Conservation (phyloP, 2,797 vertebrate species). For the Astyanax mexicanus region DNA sequence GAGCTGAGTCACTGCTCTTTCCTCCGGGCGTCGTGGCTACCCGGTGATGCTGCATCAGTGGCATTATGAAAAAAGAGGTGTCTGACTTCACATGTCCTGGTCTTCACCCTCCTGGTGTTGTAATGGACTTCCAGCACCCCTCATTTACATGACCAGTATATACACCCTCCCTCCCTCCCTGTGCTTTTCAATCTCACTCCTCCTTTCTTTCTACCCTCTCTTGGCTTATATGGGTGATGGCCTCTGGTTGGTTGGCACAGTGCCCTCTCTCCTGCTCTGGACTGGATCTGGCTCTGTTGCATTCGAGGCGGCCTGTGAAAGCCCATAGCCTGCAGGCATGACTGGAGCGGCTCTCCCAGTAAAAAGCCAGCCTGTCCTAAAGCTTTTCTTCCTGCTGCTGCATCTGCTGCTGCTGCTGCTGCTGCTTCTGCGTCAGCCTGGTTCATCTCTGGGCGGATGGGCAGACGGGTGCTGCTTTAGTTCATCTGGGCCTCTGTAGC, state of each 20-base stretch:
- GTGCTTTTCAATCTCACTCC: constrained; percentile 26
- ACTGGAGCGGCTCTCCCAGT: constrained; percentile 29
- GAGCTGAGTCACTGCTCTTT: too few species aligned
- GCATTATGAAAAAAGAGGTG: too few species aligned
- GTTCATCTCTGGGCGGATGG: constrained; percentile 32
- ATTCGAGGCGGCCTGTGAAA: constrained; percentile 41
- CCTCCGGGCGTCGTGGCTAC: too few species aligned
- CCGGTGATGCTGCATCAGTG: too few species aligned
- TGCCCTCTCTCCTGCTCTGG: constrained; percentile 38
- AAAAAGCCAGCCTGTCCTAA: constrained; percentile 43
- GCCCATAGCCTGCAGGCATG: constrained; percentile 45
- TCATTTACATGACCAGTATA: constrained; percentile 18
- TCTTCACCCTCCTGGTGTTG: too few species aligned
- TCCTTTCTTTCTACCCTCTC: constrained; percentile 38
- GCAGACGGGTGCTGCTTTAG: constrained; percentile 17
- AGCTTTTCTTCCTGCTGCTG: constrained; percentile 35
- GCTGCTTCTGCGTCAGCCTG: constrained; percentile 8
- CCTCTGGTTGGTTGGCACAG: constrained; percentile 47
- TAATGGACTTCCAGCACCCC: constrained; percentile 18
- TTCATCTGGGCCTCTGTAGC: constrained; percentile 40
- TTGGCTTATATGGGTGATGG: constrained; percentile 49
- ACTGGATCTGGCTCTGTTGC: constrained; percentile 47
- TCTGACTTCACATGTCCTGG: too few species aligned
- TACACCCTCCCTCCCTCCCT: constrained; percentile 17
- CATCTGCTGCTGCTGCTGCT: constrained; percentile 9